Base-by-base conservation (phyloP, 1,140 invertebrate species). In the Uloborus diversus region DNA sequence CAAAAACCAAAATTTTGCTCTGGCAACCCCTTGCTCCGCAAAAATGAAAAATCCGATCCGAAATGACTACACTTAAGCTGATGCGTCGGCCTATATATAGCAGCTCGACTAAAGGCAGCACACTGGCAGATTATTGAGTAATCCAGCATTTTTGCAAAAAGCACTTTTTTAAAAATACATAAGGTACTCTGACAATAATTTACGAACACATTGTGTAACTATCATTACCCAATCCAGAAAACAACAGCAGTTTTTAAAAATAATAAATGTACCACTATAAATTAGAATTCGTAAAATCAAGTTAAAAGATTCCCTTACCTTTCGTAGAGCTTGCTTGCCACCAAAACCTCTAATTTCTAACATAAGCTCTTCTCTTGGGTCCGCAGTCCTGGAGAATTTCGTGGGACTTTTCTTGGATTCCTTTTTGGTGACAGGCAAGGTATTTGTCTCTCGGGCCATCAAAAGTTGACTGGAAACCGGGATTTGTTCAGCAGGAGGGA, bases 311-410 rank as follows among this genome's bases (percentile, higher is more conserved):
- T 17, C 32, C n/a, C 14, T 88, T 82, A 90, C 89, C 84, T 88
- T 88, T 81, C 87, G 89, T 28, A 92, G 85, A 30, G 88, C 88
- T 61, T 87, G 87, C 56, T 87, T 88, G 13, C 90, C 91, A 0
- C 90, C 90, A 82, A 93, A 93, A 83, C 89, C 91, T 80, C 92
- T 86, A 80, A 94, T 94, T 9, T 92, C 91, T n/a, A 91, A 89
- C 82, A 94, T 85, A 7, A 94, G 85, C 81, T 91, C 88, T 75
- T 92, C 90, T 49, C 92, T 88, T 1, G 91, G 88, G 85, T 93
- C 91, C 5, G 83, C 57, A 37, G 53, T 49, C 32, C 25, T 33
- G 11, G 75, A 57, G 25, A 23, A 25, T 27, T 69, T 66, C 25
- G 49, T 47, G n/a, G 64, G 35, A n/a, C 62, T 66, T 23, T 56